Evolutionary conservation across 92 coral and sea anemone species (phyloP), one percentile per base, ranked within the genome.

Genomic region (Desmophyllum pertusum): DNA sequence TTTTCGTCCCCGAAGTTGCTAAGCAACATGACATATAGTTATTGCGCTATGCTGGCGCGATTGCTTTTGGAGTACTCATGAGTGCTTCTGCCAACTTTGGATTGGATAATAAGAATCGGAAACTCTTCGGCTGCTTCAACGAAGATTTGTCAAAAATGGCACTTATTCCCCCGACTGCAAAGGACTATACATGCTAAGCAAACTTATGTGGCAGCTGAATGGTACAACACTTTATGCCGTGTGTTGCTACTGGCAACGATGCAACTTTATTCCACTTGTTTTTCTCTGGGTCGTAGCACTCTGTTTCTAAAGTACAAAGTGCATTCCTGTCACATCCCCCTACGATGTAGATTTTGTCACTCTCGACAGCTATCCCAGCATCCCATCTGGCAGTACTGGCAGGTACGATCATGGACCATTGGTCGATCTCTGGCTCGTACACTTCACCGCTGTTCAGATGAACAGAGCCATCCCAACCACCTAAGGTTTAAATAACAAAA

Each of bases 241-340:
- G 99, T 21, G 98, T 96, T 38, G 98, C 98, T 25, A 96, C 94
- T 41, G 99, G 99, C 40, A 96, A 82, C 17, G 99, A 90, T 31
- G 98, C 98, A 9, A 96, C 99, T 71, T 94, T 92, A 25, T 89
- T 90, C 99, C 99, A 96, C 67, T 86, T 92, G 79, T 91, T 85
- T 77, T 89, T 94, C 33, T 96, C 99, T 3, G 94, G 94, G 69
- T 96, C 97, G 80, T 92, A 96, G 76, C 99, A 96, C 80, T 96
- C 99, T 3, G 99, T 96, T 62, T 96, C 99, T 59, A 95, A 70
- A 10, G 99, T 96, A 42, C 99, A 96, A 27, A 96, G 88, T 35
- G 99, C 95, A 87, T 94, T 96, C 88, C 99, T 92, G 90, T 96
- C 99, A 83, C 99, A 96, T 65, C 99, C 99, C 52, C 99, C 99